Base-by-base conservation (phyloP, 2,888 invertebrate genomes). In the Caenorhabditis imperialis region DNA sequence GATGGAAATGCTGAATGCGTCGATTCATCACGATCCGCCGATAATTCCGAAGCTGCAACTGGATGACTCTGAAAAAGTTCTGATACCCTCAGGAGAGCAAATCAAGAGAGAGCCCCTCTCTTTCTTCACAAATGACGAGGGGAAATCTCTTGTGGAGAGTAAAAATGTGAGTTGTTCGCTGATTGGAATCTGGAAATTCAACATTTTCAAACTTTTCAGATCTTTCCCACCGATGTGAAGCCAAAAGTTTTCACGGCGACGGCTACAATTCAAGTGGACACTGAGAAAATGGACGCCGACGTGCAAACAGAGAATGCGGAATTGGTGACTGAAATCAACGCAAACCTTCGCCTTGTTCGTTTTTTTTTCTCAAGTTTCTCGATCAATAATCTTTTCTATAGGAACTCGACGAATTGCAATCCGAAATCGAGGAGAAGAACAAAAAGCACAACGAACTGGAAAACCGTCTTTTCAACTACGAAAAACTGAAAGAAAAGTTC, bases 331-430 rank as follows among this genome's bases (percentile, higher is more conserved):
- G 44, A 50, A 1, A 33, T 57, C 6, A 50, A 61, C n/a, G 48
- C 42, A 6, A 44, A 58, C 1, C 25, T 53, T 16, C 27, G 58
- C 48, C 54, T 60, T 22, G 72, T 72, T 10, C 38, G 62, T 61
- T 47, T 20, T 18, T 16, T 30, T 30, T 30, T 35, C 25, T 8
- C 0, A n/a, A 16, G 25, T 37, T 18, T n/a, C 6, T 25, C 40
- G 6, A 4, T 27, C 6, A 40, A 35, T 14, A 22, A 14, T 47
- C 22, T 14, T 12, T n/a, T 27, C 35, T 58, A 18, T 40, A 73
- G 73, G 55, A 65, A 67, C 30, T 73, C 12, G 67, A 67, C 16
- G 44, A 73, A 3, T n/a, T 73, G 8, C 33, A 35, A 14, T 60
- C 65, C 1, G n/a, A 60, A 20, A 27, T 61, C 1, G 65, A 73